Percentiles rank a stretch among this genome's conserved stretches.
Evolutionary conservation across 2,797 vertebrate species (phyloP).

Genomic region (Coranthus polyacanthus): DNA sequence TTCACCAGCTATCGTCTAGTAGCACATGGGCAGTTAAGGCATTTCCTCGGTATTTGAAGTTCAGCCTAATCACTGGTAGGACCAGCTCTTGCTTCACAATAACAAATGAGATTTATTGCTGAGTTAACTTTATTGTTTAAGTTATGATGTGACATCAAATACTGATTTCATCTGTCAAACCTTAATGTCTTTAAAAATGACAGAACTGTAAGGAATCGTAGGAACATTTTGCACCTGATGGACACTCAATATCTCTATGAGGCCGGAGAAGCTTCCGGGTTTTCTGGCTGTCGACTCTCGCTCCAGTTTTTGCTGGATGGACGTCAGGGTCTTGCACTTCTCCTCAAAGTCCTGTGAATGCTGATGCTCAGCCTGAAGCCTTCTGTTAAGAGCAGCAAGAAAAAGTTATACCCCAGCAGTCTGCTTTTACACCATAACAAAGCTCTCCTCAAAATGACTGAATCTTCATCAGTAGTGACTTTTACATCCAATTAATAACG

Average conservation of each 20-base stretch:
- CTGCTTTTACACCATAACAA: background rate
- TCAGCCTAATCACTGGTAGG: no score
- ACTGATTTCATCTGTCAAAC: background rate
- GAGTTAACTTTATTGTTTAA: no score
- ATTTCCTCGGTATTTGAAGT: no score
- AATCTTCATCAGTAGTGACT: no score
- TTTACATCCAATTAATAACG: no score
- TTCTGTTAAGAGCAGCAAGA: conserved; percentile 71
- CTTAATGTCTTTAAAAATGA: conserved; percentile 2
- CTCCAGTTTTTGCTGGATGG: conserved; percentile 84
- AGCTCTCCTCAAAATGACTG: background rate
- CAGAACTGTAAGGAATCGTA: background rate
- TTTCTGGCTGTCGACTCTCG: conserved; percentile 53
- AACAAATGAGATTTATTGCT: no score
- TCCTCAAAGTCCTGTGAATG: conserved; percentile 82
- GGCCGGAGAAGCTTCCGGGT: conserved; percentile 64
- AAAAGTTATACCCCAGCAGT: background rate
- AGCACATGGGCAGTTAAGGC: no score
- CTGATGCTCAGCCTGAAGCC: conserved; percentile 77
- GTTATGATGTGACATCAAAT: no score
- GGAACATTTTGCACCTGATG: conserved; percentile 85
- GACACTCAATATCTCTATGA: conserved; percentile 84
- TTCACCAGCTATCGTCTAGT: no score
- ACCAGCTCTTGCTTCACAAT: no score
- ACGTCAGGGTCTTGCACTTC: conserved; percentile 85